Evolutionary conservation across 2,113 vertebrate genomes (phyloP).

Genomic region (Danionella cerebrum): DNA sequence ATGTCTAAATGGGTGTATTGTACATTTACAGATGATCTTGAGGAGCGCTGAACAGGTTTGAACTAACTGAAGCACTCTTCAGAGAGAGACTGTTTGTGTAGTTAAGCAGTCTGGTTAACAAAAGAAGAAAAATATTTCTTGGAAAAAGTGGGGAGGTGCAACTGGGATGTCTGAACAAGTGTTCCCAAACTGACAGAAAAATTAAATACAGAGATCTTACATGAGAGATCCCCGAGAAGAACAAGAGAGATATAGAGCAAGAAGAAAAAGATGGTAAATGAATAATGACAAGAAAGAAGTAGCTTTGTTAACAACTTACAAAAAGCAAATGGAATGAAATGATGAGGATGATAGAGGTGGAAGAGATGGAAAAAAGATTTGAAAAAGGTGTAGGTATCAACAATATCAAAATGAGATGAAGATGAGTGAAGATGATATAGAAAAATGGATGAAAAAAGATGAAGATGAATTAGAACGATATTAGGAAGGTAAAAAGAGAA

Average conservation of each 20-base stretch:
- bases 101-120: conserved; percentile 25
- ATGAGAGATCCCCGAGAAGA: background rate
- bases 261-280: too few relatives aligned
- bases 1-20: conserved; percentile 40
- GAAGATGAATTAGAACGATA: too few relatives aligned
- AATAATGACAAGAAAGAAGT: too few relatives aligned
- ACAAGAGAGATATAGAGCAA: background rate
- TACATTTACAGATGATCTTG: conserved; percentile 41
- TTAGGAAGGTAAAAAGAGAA: too few relatives aligned
- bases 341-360: too few relatives aligned
- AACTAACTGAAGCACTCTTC: conserved; percentile 10
- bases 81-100: conserved; percentile 2
- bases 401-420: too few relatives aligned
- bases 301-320: too few relatives aligned
- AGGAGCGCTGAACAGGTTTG: conserved; percentile 28
- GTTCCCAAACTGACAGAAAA: background rate
- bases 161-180: background rate
- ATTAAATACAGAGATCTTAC: background rate
- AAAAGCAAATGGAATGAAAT: too few relatives aligned
- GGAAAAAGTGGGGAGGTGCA: background rate
- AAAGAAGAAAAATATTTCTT: conserved; percentile 51
- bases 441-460: too few relatives aligned
- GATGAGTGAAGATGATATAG: too few relatives aligned
- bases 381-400: too few relatives aligned
- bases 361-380: too few relatives aligned